Percentiles rank a stretch among this genome's conserved stretches.
These are phyloP conservation scores for Leuciscus waleckii DNA, from an alignment of 2,797 vertebrate genomes.

Conservation along the genomic window DNA sequence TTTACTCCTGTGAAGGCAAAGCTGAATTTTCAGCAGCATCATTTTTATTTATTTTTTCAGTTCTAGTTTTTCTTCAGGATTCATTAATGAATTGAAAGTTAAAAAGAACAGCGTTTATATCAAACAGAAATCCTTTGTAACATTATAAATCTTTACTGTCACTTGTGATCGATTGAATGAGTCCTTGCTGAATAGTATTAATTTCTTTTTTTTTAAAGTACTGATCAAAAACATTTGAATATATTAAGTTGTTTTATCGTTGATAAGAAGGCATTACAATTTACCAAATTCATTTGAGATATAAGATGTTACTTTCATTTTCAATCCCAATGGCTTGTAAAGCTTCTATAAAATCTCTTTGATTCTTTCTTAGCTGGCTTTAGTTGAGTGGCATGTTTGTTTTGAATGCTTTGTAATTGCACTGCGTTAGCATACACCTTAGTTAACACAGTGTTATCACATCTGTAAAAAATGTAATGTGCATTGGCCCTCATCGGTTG, in stretches of 20 bases:
- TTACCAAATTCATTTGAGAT: constrained; percentile 12
- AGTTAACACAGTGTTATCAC: background rate
- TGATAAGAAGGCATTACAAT: constrained; percentile 10
- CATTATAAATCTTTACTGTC: background rate
- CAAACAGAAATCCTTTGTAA: background rate
- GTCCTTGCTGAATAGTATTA: background rate
- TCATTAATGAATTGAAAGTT: background rate
- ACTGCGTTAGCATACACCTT: background rate
- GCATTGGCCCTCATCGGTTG: background rate
- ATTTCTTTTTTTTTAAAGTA: background rate
- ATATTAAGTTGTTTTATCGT: background rate
- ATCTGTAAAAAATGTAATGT: background rate
- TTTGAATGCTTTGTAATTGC: constrained; percentile 9
- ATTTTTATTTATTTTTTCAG: too few species aligned
- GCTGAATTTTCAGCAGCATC: background rate
- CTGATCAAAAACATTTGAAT: background rate
- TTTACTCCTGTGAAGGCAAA: background rate
- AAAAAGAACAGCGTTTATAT: background rate
- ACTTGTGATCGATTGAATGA: background rate
- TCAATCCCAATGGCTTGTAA: background rate
- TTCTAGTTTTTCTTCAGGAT: background rate
- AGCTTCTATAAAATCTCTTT: background rate
- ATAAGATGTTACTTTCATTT: constrained; percentile 12
- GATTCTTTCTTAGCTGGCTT: background rate
- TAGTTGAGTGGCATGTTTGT: background rate